Percentiles rank a stretch among this genome's conserved stretches.
These are phyloP conservation scores for Onchidella celtica DNA, from an alignment of 2,888 invertebrate genomes.

Conservation along the genomic window DNA sequence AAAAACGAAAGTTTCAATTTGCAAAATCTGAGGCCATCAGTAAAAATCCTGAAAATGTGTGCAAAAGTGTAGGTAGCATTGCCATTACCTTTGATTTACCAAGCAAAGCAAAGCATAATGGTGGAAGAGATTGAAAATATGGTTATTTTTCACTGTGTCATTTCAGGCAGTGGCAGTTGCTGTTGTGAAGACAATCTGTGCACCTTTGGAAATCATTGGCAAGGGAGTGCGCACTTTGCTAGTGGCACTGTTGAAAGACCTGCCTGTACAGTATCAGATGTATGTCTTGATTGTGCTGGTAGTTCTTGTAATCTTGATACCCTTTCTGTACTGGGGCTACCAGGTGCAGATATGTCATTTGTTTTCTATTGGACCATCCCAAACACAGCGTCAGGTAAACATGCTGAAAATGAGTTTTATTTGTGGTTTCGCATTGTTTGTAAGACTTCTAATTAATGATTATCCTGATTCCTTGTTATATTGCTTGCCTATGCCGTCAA, in stretches of 20 bases:
- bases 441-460: too few relatives aligned
- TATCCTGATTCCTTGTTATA: too few relatives aligned
- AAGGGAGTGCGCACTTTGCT: constrained; percentile 34
- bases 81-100: too few relatives aligned
- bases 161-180: constrained; percentile 41
- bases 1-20: too few relatives aligned
- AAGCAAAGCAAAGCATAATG: too few relatives aligned
- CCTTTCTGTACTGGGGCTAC: background rate
- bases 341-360: constrained; percentile 6
- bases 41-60: too few relatives aligned
- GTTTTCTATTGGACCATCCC: background rate
- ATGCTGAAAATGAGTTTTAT: background rate
- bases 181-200: constrained; percentile 24
- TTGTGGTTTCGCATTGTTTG: background rate
- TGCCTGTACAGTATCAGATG: constrained; percentile 37
- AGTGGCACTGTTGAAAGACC: constrained; percentile 34
- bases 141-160: too few relatives aligned
- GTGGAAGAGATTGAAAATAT: too few relatives aligned
- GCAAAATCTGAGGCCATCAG: too few relatives aligned
- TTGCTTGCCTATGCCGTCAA: too few relatives aligned
- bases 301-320: background rate
- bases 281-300: background rate
- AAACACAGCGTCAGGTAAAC: background rate
- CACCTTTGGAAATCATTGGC: constrained; percentile 41
- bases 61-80: too few relatives aligned